phyloP scores from a whole-genome alignment of 2,797 vertebrate species.

The Myotis myotis region DNA sequence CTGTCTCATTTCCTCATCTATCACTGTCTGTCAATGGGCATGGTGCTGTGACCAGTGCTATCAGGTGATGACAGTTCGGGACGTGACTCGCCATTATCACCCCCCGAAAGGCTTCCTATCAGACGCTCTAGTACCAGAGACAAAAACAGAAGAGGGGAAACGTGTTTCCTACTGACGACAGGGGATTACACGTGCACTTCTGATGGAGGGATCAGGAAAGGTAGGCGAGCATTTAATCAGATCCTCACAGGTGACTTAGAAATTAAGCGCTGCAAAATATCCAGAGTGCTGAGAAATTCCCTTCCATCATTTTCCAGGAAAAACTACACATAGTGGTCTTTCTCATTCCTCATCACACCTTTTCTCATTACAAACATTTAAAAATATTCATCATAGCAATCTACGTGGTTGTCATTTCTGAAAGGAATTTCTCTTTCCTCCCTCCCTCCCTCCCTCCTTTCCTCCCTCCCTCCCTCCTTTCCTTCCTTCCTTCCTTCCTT shows the following conservation, averaged over 20 bases:
- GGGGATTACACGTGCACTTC: conserved; percentile 95
- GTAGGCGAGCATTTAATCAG: conserved; percentile 88
- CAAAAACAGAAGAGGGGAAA: conserved; percentile 92
- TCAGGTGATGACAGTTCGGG: conserved; percentile 96
- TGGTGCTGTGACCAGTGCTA: conserved; percentile 91
- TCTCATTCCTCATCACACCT: conserved; percentile 61
- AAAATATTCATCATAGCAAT: background rate
- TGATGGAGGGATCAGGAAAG: conserved; percentile 94
- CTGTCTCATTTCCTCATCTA: conserved; percentile 86
- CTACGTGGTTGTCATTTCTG: conserved; percentile 71
- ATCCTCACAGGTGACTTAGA: conserved; percentile 77
- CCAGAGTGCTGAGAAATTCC: conserved; percentile 65
- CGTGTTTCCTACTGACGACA: conserved; percentile 96
- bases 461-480: background rate
- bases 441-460: too few relatives aligned
- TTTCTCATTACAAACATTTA: conserved; percentile 68
- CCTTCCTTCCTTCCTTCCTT: background rate
- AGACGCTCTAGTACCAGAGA: conserved; percentile 94
- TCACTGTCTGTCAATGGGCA: conserved; percentile 85
- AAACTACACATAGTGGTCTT: conserved; percentile 67
- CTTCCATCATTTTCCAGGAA: conserved; percentile 73
- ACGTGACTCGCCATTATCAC: conserved; percentile 95
- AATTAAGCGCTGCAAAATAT: conserved; percentile 73
- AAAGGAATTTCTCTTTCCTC: conserved; percentile 54
- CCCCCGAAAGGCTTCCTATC: conserved; percentile 93